A percentile compares a stretch with the other conserved stretches of the same genome.
Conservation (phyloP, 2,113 vertebrate genomes). For the Camelus dromedarius region DNA sequence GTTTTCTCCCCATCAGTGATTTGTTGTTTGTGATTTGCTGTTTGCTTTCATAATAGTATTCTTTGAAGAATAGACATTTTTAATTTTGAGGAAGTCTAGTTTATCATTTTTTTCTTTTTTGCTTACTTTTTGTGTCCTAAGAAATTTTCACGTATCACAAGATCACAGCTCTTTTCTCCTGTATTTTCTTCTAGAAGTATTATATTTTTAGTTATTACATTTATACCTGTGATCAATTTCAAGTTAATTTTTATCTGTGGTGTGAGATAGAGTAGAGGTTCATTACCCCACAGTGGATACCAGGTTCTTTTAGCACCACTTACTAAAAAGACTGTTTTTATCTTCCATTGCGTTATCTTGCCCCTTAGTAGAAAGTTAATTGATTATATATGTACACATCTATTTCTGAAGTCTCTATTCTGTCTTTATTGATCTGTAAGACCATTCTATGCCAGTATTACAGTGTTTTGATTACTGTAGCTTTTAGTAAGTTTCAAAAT, state of each 20-base stretch:
- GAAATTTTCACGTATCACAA: not conserved
- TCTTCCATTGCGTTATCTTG: not conserved
- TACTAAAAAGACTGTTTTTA: not conserved
- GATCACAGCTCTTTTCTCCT: not conserved
- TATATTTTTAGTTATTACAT: not conserved
- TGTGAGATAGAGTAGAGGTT: not conserved
- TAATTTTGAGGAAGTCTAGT: not conserved
- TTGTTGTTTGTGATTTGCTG: not conserved
- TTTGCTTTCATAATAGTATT: not conserved
- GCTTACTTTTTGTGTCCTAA: not conserved
- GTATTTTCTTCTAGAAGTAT: not conserved
- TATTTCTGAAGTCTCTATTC: not conserved
- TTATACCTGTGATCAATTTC: not conserved
- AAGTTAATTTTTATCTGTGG: not conserved
- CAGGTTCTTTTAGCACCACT: not conserved
- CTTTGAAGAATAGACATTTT: not conserved
- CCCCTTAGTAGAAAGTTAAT: not conserved
- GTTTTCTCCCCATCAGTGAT: not conserved
- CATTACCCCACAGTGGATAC: not conserved
- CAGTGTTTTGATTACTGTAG: not conserved
- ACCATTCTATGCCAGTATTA: not conserved
- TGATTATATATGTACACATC: not conserved
- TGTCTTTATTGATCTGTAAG: not conserved
- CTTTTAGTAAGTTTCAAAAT: not conserved
- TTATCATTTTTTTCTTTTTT: not conserved